phyloP scores from a whole-genome alignment of 2,113 vertebrate genomes.

The Dolichallabes microphthalmus region DNA sequence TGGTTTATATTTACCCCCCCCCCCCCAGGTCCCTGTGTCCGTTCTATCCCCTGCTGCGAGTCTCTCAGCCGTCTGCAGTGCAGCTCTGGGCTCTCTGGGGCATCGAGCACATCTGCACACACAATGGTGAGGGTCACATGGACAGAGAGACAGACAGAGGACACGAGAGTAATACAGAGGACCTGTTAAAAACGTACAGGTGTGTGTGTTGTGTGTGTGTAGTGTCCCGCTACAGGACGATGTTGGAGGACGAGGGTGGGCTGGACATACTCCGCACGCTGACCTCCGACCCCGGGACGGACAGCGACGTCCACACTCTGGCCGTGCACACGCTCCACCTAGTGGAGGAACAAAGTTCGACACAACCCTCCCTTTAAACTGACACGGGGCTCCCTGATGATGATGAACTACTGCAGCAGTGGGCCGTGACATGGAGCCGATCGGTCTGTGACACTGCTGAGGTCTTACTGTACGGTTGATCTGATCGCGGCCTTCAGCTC shows the following conservation, averaged over 20 bases:
- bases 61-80: constrained; percentile 84
- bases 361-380: neutral
- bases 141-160: neutral
- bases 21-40: constrained; percentile 56
- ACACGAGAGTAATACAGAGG: neutral
- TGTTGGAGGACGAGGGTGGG: neutral
- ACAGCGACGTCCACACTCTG: neutral
- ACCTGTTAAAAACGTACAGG: neutral
- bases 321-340: neutral
- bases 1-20: no score
- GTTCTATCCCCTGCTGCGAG: constrained; percentile 84
- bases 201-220: constrained; percentile 3
- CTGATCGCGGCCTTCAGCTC: no score
- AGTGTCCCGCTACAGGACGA: constrained; percentile 14
- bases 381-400: no score
- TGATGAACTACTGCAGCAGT: no score
- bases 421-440: no score
- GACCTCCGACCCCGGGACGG: neutral
- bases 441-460: no score
- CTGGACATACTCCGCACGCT: neutral
- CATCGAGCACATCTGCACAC: constrained; percentile 89
- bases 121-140: constrained; percentile 79
- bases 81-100: constrained; percentile 97
- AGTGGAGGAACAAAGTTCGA: neutral
- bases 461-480: no score